Evolutionary conservation across 2,888 invertebrate species (phyloP), one percentile per base, ranked within the genome.

Genomic region (Volucella zonaria): DNA sequence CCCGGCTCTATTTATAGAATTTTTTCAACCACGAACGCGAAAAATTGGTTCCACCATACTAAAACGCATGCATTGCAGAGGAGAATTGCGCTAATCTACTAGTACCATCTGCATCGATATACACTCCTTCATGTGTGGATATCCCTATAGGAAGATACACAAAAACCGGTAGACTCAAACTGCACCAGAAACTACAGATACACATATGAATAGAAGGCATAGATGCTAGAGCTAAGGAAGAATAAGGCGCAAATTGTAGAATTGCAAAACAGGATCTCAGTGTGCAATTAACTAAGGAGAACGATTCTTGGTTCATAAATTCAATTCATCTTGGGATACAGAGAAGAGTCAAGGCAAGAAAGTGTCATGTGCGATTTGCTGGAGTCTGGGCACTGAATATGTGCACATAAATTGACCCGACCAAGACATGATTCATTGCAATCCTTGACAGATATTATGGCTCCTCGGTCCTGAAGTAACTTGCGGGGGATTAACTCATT

Each of bases 251-350:
- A 73, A 77, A 73, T 67, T 81, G 67, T 52, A 51, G 52, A 56
- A 52, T 23, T 9, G 23, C 52, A 15, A 77, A 81, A 81, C 81
- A 81, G 81, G 81, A 85, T 81, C 73, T 56, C 51, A 31, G 52
- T 51, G 66, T 58, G 77, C 81, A 85, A 81, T 85, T 85, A 85
- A 85, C 52, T 52, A 77, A 62, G 67, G 76, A 68, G 71, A 81
- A 81, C 73, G 83, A 75, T 80, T 80, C 80, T 3, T 31, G 81
- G 58, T 81, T 77, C 81, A 77, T 81, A 85, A 85, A 85, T 85
- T 85, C 9, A 77, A 81, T 85, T 81, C 81, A 85, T 85, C 81
- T 31, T 1, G 6, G 76, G 76, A 76, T 85, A 71, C 52, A 75
- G 67, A 83, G n/a, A 70, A 66, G 80, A 75, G 80, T 31, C 31